Base-by-base conservation (phyloP, 2,113 vertebrate genomes). In the Vulpes lagopus region DNA sequence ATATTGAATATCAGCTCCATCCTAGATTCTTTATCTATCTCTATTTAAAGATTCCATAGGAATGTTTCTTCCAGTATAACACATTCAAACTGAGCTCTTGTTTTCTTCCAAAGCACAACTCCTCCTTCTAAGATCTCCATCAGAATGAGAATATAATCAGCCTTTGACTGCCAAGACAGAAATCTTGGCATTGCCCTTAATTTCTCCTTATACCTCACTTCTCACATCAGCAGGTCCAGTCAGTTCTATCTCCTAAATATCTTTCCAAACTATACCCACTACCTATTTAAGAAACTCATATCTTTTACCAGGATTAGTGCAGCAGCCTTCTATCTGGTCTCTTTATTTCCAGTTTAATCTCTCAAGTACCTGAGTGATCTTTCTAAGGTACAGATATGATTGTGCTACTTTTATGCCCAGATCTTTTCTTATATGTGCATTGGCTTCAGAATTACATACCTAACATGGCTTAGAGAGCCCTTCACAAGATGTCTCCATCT, bases 91-190 rank as follows among this genome's bases (percentile, higher is more conserved):
- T 11, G 23, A 96, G 51, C 27, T 49, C 11, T 73, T 43, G 15
- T 90, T 84, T 94, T 93, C 59, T 81, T 69, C 38, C 32, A 91
- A 95, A 96, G 20, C 22, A 81, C 25, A 95, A 22, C 25, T 79
- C 35, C 35, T 60, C 20, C 32, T 87, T 95, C 11, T 80, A 82
- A 88, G 35, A 80, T 79, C 76, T 15, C 27, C 22, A 74, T 57
- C 19, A 82, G n/a, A 49, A 88, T 79, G 62, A 87, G 80, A 93
- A 67, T 83, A 64, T 0, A 60, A 64, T 27, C 16, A 88, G 11
- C 20, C 67, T 67, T 27, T 35, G 17, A 22, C 32, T 85, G 27
- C 22, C 55, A 32, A 38, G 11, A 8, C 9, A 67, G 59, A 91
- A 60, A 73, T 83, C 20, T 78, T 84, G 43, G 57, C 20, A 55